Conservation (phyloP, 2,113 vertebrate species). For the Cryptomyrus ogoouensis region DNA sequence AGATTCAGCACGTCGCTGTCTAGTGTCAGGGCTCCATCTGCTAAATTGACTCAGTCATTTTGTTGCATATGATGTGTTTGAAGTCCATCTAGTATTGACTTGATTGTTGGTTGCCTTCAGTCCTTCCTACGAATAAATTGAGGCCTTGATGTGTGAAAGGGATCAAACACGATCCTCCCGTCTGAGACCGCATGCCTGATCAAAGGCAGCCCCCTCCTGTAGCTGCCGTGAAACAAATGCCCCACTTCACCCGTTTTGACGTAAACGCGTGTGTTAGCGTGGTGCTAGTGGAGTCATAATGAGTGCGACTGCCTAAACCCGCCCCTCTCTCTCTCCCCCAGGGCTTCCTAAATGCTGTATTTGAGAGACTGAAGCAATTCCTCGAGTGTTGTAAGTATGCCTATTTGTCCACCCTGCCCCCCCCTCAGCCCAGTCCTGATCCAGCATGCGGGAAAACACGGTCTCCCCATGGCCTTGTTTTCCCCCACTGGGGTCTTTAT, state of each 20-base stretch:
- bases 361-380: conserved; percentile 89
- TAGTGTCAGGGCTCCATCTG: background rate
- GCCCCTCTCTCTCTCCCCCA: conserved; percentile 36
- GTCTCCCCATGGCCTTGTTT: background rate
- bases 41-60: background rate
- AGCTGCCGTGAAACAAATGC: background rate
- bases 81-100: background rate
- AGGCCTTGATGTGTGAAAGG: background rate
- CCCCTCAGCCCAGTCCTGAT: background rate
- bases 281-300: background rate
- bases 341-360: conserved; percentile 85
- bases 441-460: background rate
- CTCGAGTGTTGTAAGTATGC: conserved; percentile 87
- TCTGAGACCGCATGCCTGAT: background rate
- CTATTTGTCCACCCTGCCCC: conserved; percentile 20
- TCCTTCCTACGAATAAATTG: background rate
- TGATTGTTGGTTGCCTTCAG: background rate
- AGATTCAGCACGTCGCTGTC: background rate
- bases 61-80: background rate
- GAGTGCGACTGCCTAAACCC: background rate
- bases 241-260: background rate
- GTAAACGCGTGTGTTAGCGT: background rate
- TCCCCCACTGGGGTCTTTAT: background rate
- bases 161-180: background rate
- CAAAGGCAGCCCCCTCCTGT: background rate